Evolutionary conservation across 2,113 vertebrate genomes (phyloP).

Genomic region (Periophthalmus modestus): DNA sequence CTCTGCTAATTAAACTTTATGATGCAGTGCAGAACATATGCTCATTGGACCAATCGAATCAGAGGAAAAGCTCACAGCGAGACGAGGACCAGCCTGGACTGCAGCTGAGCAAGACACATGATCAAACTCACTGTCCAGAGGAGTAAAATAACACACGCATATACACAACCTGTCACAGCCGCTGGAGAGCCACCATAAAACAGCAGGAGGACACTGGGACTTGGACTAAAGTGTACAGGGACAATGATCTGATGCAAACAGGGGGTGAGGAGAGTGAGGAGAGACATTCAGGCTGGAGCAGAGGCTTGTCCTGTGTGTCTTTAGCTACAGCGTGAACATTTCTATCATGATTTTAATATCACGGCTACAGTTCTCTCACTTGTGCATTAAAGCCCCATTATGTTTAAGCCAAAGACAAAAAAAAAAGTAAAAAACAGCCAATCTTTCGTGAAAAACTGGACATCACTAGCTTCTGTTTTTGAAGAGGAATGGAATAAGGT

Average conservation of each 20-base stretch:
- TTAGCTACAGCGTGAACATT: no score
- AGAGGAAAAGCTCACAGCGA: conserved; percentile 75
- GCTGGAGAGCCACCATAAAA: not conserved
- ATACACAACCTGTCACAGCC: no score
- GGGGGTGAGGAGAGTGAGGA: not conserved
- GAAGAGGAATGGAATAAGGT: no score
- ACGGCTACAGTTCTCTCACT: not conserved
- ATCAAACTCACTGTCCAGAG: conserved; percentile 34
- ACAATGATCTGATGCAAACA: not conserved
- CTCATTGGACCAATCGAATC: conserved; percentile 79
- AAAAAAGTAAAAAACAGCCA: conserved; percentile 34
- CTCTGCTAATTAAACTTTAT: conserved; percentile 78
- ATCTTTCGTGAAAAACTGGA: no score
- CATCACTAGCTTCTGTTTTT: no score
- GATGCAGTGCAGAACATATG: conserved; percentile 78
- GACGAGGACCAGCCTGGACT: conserved; percentile 66
- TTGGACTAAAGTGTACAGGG: not conserved
- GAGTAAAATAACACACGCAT: not conserved
- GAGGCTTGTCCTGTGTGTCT: no score
- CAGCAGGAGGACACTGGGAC: not conserved
- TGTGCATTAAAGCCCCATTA: not conserved
- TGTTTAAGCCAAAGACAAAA: not conserved
- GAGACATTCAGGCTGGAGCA: not conserved
- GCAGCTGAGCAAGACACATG: conserved; percentile 66
- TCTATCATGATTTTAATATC: no score